Conservation (phyloP, 2,797 vertebrate species). For the Xenopus petersii region DNA sequence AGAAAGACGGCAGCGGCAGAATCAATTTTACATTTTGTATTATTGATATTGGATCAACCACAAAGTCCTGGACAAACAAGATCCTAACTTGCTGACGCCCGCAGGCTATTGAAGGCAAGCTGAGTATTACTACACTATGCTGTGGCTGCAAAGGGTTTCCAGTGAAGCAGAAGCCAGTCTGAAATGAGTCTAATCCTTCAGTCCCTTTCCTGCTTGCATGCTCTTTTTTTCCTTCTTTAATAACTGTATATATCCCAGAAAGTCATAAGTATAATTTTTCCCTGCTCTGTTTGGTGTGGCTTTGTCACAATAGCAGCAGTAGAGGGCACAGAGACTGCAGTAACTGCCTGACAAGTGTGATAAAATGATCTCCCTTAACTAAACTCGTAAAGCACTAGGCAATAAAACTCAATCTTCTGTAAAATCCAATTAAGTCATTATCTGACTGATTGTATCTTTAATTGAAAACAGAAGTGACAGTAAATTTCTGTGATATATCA, state of each 20-base stretch:
- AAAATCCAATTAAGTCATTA: conserved; percentile 99
- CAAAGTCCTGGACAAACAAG: background rate
- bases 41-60: conserved; percentile 26
- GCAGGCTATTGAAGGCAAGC: background rate
- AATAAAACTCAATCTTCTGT: conserved; percentile 99
- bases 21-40: conserved; percentile 1
- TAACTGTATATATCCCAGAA: conserved; percentile 29
- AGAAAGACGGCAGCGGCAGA: background rate
- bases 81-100: conserved; percentile 11
- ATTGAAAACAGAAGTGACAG: conserved; percentile 99
- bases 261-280: conserved; percentile 22
- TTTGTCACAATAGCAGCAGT: conserved; percentile 49
- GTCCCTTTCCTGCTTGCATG: conserved; percentile 1
- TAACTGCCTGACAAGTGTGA: conserved; percentile 88
- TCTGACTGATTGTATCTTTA: conserved; percentile 99
- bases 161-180: conserved; percentile 1
- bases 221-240: conserved; percentile 7
- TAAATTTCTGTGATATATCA: conserved; percentile 99
- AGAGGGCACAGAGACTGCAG: conserved; percentile 69
- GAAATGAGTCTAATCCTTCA: conserved; percentile 14
- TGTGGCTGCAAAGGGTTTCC: background rate
- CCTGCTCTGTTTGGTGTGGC: conserved; percentile 29
- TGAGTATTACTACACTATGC: conserved; percentile 14
- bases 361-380: conserved; percentile 99
- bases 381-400: conserved; percentile 98